phyloP scores from a whole-genome alignment of 2,797 vertebrate genomes.

The Danio jaintianensis region DNA sequence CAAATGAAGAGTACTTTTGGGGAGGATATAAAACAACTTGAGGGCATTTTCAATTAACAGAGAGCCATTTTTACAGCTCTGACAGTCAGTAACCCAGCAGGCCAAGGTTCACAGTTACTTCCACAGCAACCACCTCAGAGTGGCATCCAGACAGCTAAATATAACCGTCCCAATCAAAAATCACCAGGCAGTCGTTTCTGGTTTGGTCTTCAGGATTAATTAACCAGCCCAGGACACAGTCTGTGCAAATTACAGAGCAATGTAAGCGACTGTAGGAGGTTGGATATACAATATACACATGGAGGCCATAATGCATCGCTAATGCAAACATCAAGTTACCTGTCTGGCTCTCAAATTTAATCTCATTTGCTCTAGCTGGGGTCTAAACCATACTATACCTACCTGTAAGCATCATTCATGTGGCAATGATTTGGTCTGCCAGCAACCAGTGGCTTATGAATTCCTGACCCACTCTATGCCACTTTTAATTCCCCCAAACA shows the following conservation, averaged over 20 bases:
- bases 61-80: constrained; percentile 77
- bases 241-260: constrained; percentile 76
- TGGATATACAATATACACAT: constrained; percentile 64
- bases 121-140: constrained; percentile 73
- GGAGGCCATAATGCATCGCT: constrained; percentile 56
- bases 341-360: constrained; percentile 42
- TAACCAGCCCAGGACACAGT: constrained; percentile 72
- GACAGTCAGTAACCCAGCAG: constrained; percentile 72
- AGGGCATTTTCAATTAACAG: constrained; percentile 78
- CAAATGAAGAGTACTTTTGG: constrained; percentile 71
- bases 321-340: constrained; percentile 50
- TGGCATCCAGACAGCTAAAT: constrained; percentile 77
- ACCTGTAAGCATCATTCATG: constrained; percentile 65
- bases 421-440: constrained; percentile 73
- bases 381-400: background rate
- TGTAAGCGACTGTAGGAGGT: constrained; percentile 61
- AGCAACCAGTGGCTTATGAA: constrained; percentile 71
- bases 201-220: constrained; percentile 72
- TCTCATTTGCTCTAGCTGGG: constrained; percentile 30
- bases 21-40: constrained; percentile 71
- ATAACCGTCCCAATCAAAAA: constrained; percentile 72
- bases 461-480: constrained; percentile 69
- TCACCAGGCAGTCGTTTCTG: constrained; percentile 63
- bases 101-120: constrained; percentile 74
- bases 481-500: constrained; percentile 63